Percentiles rank a stretch among this genome's conserved stretches.
phyloP scores from a whole-genome alignment of 2,113 vertebrate genomes.

The Chionodraco myersi region DNA sequence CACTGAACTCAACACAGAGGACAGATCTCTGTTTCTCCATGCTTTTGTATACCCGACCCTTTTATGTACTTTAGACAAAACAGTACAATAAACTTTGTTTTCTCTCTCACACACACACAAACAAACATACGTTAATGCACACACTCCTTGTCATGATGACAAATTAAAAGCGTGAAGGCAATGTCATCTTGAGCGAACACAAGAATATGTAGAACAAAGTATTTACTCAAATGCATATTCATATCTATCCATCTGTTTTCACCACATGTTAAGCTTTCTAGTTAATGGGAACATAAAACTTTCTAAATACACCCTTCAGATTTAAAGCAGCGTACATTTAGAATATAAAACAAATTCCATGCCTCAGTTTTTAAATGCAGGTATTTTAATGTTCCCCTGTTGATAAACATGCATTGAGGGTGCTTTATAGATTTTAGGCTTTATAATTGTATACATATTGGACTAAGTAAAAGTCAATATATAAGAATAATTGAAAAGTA shows the following conservation, averaged over 20 bases:
- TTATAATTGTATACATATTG: not conserved
- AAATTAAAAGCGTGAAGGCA: not conserved
- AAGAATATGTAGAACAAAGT: not conserved
- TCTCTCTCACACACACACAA: not conserved
- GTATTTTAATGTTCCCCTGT: not conserved
- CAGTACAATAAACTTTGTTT: slow-evolving; percentile 2
- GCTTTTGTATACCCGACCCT: slow-evolving; percentile 24
- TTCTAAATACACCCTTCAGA: not conserved
- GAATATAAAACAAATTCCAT: not conserved
- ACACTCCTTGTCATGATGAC: not conserved
- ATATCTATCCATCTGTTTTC: not conserved
- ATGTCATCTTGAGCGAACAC: not conserved
- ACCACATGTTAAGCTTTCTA: not conserved
- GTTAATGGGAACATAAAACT: not conserved
- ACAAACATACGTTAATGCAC: not conserved
- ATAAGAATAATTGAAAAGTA: too few relatives aligned
- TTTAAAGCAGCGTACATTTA: not conserved
- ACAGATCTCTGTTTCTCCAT: slow-evolving; percentile 28
- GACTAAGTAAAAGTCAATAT: not conserved
- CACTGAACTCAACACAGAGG: slow-evolving; percentile 31
- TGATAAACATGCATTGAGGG: not conserved
- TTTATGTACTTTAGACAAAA: slow-evolving; percentile 22
- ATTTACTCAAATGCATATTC: not conserved
- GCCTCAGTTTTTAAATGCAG: not conserved
- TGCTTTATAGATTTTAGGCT: not conserved